These are phyloP conservation scores for Labrus mixtus DNA, from an alignment of 2,113 vertebrate species.

Conservation along the genomic window DNA sequence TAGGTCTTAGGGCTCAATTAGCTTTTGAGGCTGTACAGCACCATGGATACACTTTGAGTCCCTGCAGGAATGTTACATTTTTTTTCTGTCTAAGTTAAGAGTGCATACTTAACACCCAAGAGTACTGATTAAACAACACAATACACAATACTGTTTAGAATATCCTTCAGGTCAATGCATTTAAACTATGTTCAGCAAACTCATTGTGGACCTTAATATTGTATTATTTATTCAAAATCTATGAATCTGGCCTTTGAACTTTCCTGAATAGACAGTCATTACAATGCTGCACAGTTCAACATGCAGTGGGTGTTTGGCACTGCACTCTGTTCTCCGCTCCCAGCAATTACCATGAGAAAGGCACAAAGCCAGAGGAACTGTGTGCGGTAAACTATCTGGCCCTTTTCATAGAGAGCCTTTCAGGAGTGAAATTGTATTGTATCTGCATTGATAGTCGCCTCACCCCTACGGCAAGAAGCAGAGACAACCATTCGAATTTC, in stretches of 20 bases:
- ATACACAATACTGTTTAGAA: background rate
- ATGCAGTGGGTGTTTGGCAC: constrained; percentile 48
- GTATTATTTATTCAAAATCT: constrained; percentile 10
- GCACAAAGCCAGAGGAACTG: constrained; percentile 46
- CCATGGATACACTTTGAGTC: constrained; percentile 18
- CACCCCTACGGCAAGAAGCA: background rate
- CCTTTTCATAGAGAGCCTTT: constrained; percentile 19
- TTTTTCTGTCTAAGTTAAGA: background rate
- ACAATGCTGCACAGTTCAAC: constrained; percentile 38
- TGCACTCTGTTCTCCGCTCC: constrained; percentile 38
- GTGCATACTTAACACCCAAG: background rate
- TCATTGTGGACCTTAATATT: background rate
- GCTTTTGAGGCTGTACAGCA: background rate
- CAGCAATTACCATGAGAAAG: constrained; percentile 72
- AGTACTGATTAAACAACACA: background rate
- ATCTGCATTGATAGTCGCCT: constrained; percentile 20
- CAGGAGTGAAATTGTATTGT: constrained; percentile 32
- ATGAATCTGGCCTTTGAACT: background rate
- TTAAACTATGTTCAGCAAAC: background rate
- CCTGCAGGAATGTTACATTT: constrained; percentile 29
- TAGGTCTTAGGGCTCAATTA: background rate
- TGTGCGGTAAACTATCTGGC: constrained; percentile 53
- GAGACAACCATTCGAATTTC: background rate
- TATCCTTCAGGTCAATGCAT: background rate
- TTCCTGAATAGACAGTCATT: constrained; percentile 34